Base-by-base conservation (phyloP, 64 coral and sea anemone genomes). In the Porites australiensis region DNA sequence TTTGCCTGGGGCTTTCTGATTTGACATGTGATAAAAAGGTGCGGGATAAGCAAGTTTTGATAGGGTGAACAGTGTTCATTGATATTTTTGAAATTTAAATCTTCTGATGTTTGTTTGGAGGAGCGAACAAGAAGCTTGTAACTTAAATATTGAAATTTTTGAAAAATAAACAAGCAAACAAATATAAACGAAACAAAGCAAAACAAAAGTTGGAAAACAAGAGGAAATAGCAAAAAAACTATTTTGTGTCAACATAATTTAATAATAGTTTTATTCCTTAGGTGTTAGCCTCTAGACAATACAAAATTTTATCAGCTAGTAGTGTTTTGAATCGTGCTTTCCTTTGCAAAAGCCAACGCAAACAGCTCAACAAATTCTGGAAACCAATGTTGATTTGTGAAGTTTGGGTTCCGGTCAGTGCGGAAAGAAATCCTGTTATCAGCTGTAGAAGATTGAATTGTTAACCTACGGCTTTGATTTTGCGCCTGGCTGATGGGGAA, bases 81-180 rank as follows among this genome's bases (percentile, higher is more conserved):
- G 21, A 79, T 59, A 22, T 61, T 50, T 76, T 76, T 76, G 49
- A 12, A 81, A 81, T 81, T 81, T 12, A 81, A 47, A 22, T 81
- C 23, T 62, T 3, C 13, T 23, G 3, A 62, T 16, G n/a, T 3
- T 44, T 16, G n/a, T 3, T 44, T 5, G 22, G 4, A 58, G 37
- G 6, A 63, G 8, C 58, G 78, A 61, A 15, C 14, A 45, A 81
- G 22, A 53, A 59, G 57, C 20, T 16, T 6, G 11, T 13, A 3
- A 57, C 4, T 76, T 4, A 6, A 4, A 50, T 5, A 50, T 50
- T 18, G 73, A 3, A 6, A 1, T 37, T 37, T 37, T 37, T 37
- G 27, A 37, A 37, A 37, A 37, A 37, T 37, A 37, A 37, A 37
- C 27, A 37, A 37, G 1, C 27, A 37, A 37, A 37, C 27, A 37